Evolutionary conservation across 2,888 invertebrate genomes (phyloP).

Genomic region (Podabrus alpinus): DNA sequence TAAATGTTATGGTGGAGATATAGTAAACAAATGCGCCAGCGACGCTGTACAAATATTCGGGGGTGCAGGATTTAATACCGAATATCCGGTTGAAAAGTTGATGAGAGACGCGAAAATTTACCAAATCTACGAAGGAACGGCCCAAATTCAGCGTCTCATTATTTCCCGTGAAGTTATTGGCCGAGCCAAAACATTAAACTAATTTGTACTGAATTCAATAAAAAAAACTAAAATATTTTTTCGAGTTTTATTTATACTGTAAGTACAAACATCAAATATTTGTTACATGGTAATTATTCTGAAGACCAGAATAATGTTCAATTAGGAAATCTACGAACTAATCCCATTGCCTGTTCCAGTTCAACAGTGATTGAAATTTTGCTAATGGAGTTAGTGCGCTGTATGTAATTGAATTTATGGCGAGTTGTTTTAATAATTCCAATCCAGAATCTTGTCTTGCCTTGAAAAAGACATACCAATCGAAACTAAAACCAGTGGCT

Average conservation of each 20-base stretch:
- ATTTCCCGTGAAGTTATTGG: conserved; percentile 76
- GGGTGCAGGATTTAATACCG: conserved; percentile 93
- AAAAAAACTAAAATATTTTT: neutral
- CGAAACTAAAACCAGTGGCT: conserved; percentile 72
- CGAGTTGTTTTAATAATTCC: conserved; percentile 72
- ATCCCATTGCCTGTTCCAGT: conserved; percentile 65
- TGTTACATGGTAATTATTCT: neutral
- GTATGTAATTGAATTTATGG: conserved; percentile 73
- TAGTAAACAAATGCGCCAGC: conserved; percentile 92
- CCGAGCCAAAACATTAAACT: conserved; percentile 52
- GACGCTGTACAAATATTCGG: conserved; percentile 97
- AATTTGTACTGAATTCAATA: neutral
- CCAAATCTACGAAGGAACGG: conserved; percentile 97
- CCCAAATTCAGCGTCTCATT: conserved; percentile 94
- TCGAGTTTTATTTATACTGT: neutral
- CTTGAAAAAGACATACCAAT: conserved; percentile 79
- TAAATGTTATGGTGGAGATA: conserved; percentile 91
- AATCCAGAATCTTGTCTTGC: conserved; percentile 71
- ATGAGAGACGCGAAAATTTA: conserved; percentile 99
- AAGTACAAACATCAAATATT: neutral
- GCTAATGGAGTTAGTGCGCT: conserved; percentile 62
- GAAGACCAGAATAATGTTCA: neutral
- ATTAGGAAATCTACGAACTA: conserved; percentile 55
- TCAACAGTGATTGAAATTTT: conserved; percentile 57
- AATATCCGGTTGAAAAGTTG: conserved; percentile 97